Evolutionary conservation across 2,113 vertebrate species (phyloP), one percentile per base, ranked within the genome.

Genomic region (Rhipidura dahli): DNA sequence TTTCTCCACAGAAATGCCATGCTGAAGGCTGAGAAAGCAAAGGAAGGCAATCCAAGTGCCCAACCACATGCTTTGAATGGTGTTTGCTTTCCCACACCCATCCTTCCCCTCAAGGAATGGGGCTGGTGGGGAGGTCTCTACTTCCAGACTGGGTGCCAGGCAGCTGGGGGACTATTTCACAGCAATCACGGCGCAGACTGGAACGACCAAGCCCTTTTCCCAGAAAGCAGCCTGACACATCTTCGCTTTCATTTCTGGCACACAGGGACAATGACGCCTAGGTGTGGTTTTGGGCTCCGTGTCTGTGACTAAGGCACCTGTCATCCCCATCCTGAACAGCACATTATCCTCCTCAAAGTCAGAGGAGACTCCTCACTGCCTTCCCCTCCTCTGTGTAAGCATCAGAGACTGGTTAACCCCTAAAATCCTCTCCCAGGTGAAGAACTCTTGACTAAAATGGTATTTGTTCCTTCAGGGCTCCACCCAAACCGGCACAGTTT

Each of bases 151-250:
- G 78, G 30, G 56, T 66, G 79, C 78, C 87, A 93, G 68, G 76
- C 88, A 89, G 90, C 44, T 37, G 33, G 47, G 53, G 73, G 22
- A 14, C 56, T 71, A 11, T 70, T 93, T 60, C 85, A 73, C 8
- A 3, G 75, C 76, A 73, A 31, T 77, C 63, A 26, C 33, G 6
- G 63, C 3, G 3, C 80, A 88, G 69, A 40, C 20, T 0, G 86
- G 80, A 95, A 87, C 0, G 1, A 78, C 76, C 65, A 68, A 94
- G 69, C 68, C 83, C 80, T 89, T 13, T 96, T 93, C 93, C 79
- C 88, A 64, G 96, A 94, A 96, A 93, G 72, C 40, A 77, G 79
- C 63, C 63, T 73, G 79, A 93, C 64, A 64, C 77, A 23, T 79
- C 79, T 91, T 59, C 47, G 79, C 39, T 65, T 79, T 88, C 75